Evolutionary conservation across 37 sponge, comb jelly and placozoan species (phyloP).

Genomic region (Lycopodina hypogea): DNA sequence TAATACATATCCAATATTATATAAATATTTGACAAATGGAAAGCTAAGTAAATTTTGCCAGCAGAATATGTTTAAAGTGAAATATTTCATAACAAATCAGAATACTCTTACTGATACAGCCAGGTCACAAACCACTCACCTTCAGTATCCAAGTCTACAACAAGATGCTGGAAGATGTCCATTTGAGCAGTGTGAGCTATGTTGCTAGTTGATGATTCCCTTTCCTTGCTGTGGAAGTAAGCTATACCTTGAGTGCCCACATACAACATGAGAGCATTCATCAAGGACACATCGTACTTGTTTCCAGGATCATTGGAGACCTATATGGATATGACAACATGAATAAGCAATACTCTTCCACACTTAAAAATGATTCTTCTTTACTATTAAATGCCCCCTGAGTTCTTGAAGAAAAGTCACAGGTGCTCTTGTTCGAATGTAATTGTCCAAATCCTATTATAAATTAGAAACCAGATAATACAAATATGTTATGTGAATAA

Average conservation of each 20-base stretch:
- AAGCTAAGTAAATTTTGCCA: not conserved
- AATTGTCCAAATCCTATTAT: constrained; percentile 88
- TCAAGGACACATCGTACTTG: constrained; percentile 89
- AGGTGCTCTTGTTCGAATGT: constrained; percentile 84
- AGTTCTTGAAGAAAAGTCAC: constrained; percentile 89
- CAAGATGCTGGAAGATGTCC: constrained; percentile 93
- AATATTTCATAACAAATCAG: no score
- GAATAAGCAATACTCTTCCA: not conserved
- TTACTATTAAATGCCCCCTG: constrained; percentile 60
- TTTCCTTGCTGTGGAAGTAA: constrained; percentile 72
- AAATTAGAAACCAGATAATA: no score
- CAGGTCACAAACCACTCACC: constrained; percentile 55
- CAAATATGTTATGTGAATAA: no score
- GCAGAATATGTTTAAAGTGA: no score
- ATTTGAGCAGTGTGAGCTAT: constrained; percentile 95
- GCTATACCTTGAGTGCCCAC: constrained; percentile 93
- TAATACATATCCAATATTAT: not conserved
- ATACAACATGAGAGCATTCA: constrained; percentile 94
- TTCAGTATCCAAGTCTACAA: constrained; percentile 95
- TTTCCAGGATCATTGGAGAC: constrained; percentile 78
- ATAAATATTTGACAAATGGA: no score
- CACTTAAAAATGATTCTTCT: not conserved
- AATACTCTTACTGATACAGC: not conserved
- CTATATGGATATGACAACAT: constrained; percentile 15
- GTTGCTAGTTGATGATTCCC: constrained; percentile 75